These are phyloP conservation scores for Sicus ferrugineus DNA, from an alignment of 2,888 invertebrate genomes.

Conservation along the genomic window DNA sequence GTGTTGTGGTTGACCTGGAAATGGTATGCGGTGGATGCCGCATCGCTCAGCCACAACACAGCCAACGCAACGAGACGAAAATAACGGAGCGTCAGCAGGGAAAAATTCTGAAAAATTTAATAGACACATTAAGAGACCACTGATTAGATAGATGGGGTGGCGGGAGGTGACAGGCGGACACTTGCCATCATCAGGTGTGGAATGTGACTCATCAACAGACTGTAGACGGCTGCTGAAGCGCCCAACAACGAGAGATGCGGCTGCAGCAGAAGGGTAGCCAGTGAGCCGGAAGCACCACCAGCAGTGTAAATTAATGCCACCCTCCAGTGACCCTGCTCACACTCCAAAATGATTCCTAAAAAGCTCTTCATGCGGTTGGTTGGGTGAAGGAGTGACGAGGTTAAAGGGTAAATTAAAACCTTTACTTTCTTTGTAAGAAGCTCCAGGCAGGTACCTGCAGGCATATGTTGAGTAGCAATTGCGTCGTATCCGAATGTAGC, in stretches of 20 bases:
- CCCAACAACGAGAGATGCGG: conserved; percentile 82
- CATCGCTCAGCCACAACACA: conserved; percentile 73
- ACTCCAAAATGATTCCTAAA: conserved; percentile 67
- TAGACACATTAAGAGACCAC: not conserved
- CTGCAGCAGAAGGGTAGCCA: conserved; percentile 79
- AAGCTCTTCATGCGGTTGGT: conserved; percentile 44
- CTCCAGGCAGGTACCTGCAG: conserved; percentile 69
- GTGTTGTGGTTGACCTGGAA: conserved; percentile 61
- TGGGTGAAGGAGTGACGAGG: not conserved
- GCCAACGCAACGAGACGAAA: conserved; percentile 70
- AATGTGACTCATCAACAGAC: conserved; percentile 84
- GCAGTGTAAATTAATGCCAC: conserved; percentile 76
- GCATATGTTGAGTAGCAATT: conserved; percentile 78
- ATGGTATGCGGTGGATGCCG: conserved; percentile 68
- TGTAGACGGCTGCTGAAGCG: conserved; percentile 90
- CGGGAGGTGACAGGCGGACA: not conserved
- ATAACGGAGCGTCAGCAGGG: conserved; percentile 63
- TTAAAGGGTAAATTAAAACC: too few relatives aligned
- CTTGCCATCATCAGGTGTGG: conserved; percentile 79
- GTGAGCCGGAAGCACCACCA: conserved; percentile 79
- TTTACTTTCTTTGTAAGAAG: too few relatives aligned
- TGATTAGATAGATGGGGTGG: not conserved
- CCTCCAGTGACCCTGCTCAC: conserved; percentile 78
- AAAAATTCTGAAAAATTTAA: conserved; percentile 62
- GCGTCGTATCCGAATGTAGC: conserved; percentile 78